Evolutionary conservation across 2,797 vertebrate genomes (phyloP).

Genomic region (Anableps anableps): DNA sequence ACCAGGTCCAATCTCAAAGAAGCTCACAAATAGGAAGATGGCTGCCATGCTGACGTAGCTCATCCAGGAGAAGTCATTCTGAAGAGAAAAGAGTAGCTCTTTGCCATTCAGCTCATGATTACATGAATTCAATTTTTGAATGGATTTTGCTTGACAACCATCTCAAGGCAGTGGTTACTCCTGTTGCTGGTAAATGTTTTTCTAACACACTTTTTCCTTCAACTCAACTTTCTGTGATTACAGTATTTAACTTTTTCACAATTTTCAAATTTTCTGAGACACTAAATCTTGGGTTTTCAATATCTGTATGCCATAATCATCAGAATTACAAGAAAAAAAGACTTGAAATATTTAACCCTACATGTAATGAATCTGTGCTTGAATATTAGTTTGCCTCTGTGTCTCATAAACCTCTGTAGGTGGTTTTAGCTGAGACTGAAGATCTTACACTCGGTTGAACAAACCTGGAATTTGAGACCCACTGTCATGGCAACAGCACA

Average conservation of each 20-base stretch:
- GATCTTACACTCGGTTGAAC: conserved; percentile 18
- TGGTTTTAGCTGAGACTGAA: not conserved
- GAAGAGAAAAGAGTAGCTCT: conserved; percentile 15
- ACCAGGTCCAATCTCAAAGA: conserved; percentile 97
- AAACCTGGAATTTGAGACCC: conserved; percentile 89
- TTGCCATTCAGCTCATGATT: not conserved
- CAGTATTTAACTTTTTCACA: no score
- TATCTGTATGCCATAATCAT: not conserved
- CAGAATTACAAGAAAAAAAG: not conserved
- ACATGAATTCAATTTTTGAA: not conserved
- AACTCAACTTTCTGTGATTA: no score
- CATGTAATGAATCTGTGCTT: not conserved
- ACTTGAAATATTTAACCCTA: not conserved
- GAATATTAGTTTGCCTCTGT: not conserved
- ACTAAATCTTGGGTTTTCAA: not conserved
- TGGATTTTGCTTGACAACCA: not conserved
- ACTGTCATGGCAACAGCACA: conserved; percentile 90
- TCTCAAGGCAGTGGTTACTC: no score
- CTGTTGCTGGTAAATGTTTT: no score
- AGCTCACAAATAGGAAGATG: conserved; percentile 95
- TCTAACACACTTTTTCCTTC: no score
- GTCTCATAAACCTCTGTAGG: not conserved
- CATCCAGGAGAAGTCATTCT: conserved; percentile 90
- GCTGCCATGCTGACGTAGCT: conserved; percentile 92
- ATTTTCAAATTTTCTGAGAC: not conserved